Conservation (phyloP, 1,140 invertebrate genomes). For the Chrysoperla carnea region DNA sequence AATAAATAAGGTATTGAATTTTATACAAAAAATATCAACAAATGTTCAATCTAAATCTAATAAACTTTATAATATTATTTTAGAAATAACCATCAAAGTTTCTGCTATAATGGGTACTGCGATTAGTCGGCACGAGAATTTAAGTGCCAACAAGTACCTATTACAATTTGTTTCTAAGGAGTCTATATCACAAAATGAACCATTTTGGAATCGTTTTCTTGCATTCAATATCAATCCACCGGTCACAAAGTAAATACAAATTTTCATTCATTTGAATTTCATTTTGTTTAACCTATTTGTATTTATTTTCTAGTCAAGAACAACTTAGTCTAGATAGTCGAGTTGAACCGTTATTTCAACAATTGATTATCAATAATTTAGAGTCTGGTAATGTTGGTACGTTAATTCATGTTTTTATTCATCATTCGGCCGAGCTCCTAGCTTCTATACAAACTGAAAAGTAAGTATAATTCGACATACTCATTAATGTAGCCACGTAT, state of each 20-base stretch:
- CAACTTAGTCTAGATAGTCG: constrained; percentile 64
- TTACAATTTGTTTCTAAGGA: constrained; percentile 59
- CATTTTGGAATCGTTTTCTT: constrained; percentile 85
- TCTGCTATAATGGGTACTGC: constrained; percentile 62
- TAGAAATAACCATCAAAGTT: neutral
- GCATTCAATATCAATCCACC: constrained; percentile 78
- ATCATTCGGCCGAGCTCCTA: constrained; percentile 59
- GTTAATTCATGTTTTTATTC: constrained; percentile 67
- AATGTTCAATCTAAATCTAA: too few species aligned
- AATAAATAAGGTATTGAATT: too few species aligned
- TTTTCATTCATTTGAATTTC: neutral
- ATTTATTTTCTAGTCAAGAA: constrained; percentile 42
- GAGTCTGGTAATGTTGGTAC: constrained; percentile 75
- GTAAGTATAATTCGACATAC: constrained; percentile 29
- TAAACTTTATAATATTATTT: too few species aligned
- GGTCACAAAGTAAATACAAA: constrained; percentile 43
- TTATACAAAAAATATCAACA: too few species aligned
- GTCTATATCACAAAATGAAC: constrained; percentile 68
- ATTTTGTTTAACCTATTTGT: constrained; percentile 1
- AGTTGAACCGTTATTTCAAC: constrained; percentile 51
- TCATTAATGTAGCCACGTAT: too few species aligned
- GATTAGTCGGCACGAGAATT: constrained; percentile 63
- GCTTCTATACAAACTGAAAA: constrained; percentile 70
- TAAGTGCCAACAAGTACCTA: constrained; percentile 67
- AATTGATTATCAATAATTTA: constrained; percentile 59